Evolutionary conservation across 1,140 invertebrate species (phyloP), one percentile per base, ranked within the genome.

Genomic region (Heliconius hermathena): DNA sequence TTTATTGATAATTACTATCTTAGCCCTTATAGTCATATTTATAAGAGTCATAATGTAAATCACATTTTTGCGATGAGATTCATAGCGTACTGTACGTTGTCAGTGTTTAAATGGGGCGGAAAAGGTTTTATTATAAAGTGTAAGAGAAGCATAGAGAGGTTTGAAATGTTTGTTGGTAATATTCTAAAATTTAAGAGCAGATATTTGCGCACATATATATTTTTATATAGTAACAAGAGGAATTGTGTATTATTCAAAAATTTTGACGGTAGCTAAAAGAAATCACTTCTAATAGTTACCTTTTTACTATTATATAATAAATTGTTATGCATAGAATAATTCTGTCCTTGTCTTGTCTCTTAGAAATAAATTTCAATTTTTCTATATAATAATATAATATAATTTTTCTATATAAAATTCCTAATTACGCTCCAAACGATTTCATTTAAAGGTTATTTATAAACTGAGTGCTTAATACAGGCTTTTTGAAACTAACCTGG

Each of bases 121-220:
- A 76, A 76, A 54, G n/a, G 74, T 66, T 76, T 75, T 76, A 76
- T 76, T 76, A 76, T 66, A 22, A 66, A 66, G 33, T 70, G 4
- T 29, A 66, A 18, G 74, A 46, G 36, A 41, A 41, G 22, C 41
- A 66, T 41, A 41, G 71, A 60, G 54, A 38, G 57, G 18, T 76
- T 36, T 41, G 33, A 66, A 76, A 22, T 22, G 60, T 29, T 66
- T 16, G 60, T 66, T 66, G 60, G 11, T 11, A 29, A 66, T 66
- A 66, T 66, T 29, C 22, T 66, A 11, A 29, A 66, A 16, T 29
- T 29, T 26, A 5, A 60, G 22, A 60, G 20, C 57, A 60, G 22
- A 9, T n/a, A 60, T 60, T 60, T 26, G 41, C 41, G 3, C 41
- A 46, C 5, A 46, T 0, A 46, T 46, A 36, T 36, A 18, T 57